Conservation (phyloP, 2,888 invertebrate species). For the Epistrophe eligans region DNA sequence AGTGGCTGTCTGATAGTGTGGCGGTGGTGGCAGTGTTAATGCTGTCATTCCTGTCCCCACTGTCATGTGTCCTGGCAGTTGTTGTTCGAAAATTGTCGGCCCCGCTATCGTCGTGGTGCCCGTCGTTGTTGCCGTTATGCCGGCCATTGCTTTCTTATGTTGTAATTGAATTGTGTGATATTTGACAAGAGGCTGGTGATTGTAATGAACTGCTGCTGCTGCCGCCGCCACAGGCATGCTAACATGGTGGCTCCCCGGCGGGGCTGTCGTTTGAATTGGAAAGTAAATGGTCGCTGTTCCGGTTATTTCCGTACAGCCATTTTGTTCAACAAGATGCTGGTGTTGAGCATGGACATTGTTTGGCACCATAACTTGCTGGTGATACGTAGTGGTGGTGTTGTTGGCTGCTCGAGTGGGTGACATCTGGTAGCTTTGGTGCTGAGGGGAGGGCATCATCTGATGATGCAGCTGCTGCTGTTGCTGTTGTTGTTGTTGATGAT, state of each 20-base stretch:
- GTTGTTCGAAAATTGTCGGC: slow-evolving; percentile 66
- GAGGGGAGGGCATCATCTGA: slow-evolving; percentile 80
- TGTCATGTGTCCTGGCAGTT: slow-evolving; percentile 69
- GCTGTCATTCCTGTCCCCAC: slow-evolving; percentile 77
- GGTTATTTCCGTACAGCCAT: slow-evolving; percentile 77
- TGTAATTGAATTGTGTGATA: slow-evolving; percentile 84
- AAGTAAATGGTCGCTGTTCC: slow-evolving; percentile 83
- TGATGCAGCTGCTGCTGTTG: slow-evolving; percentile 75
- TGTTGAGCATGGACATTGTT: slow-evolving; percentile 63
- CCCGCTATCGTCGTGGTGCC: slow-evolving; percentile 64
- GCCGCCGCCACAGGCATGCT: slow-evolving; percentile 71
- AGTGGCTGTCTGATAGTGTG: slow-evolving; percentile 83
- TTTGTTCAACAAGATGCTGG: slow-evolving; percentile 68
- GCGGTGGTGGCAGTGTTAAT: slow-evolving; percentile 81
- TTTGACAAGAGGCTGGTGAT: slow-evolving; percentile 81
- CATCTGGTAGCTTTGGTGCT: slow-evolving; percentile 79
- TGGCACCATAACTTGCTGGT: slow-evolving; percentile 76
- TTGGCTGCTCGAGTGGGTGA: slow-evolving; percentile 68
- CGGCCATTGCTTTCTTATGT: slow-evolving; percentile 76
- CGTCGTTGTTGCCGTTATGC: slow-evolving; percentile 50
- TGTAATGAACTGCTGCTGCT: slow-evolving; percentile 77
- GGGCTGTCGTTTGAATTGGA: slow-evolving; percentile 80
- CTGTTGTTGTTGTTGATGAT: slow-evolving; percentile 77
- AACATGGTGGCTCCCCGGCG: slow-evolving; percentile 64
- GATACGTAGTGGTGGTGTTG: slow-evolving; percentile 72